Percentiles rank a stretch among this genome's conserved stretches.
Evolutionary conservation across 2,888 invertebrate genomes (phyloP).

Genomic region (Chaitophorus viminalis): DNA sequence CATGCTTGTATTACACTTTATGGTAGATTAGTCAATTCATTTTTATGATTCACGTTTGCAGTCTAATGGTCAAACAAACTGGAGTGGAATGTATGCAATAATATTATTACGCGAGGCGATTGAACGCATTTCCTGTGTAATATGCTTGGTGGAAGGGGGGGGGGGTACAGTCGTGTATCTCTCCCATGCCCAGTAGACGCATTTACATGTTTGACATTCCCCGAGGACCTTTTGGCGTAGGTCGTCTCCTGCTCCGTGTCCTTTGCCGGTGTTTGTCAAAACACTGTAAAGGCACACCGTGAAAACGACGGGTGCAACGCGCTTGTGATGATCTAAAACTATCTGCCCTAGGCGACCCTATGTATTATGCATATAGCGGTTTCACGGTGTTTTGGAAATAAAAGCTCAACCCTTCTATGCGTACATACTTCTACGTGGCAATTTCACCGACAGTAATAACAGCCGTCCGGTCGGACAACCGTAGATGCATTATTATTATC

Average conservation of each 20-base stretch:
- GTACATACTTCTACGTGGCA: neutral
- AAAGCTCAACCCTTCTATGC: neutral
- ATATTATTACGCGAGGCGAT: too few species aligned
- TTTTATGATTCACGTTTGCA: too few species aligned
- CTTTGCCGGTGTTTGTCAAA: neutral
- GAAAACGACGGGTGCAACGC: neutral
- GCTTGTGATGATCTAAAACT: too few species aligned
- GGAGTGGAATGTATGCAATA: too few species aligned
- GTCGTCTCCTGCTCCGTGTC: neutral
- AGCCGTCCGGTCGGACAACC: too few species aligned
- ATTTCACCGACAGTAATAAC: neutral
- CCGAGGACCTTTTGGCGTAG: neutral
- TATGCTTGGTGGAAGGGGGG: too few species aligned
- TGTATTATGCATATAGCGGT: neutral
- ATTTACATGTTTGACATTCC: neutral
- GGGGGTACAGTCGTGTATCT: too few species aligned
- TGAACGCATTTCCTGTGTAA: too few species aligned
- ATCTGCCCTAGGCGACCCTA: neutral
- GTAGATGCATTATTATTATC: too few species aligned
- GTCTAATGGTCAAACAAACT: too few species aligned
- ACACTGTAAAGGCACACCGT: neutral
- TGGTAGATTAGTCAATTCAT: too few species aligned
- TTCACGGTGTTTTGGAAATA: neutral
- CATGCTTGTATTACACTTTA: too few species aligned
- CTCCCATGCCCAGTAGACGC: neutral